A percentile compares a stretch with the other conserved stretches of the same genome.
Conservation (phyloP, 1,140 invertebrate genomes). For the Atopsyche davidsoni region DNA sequence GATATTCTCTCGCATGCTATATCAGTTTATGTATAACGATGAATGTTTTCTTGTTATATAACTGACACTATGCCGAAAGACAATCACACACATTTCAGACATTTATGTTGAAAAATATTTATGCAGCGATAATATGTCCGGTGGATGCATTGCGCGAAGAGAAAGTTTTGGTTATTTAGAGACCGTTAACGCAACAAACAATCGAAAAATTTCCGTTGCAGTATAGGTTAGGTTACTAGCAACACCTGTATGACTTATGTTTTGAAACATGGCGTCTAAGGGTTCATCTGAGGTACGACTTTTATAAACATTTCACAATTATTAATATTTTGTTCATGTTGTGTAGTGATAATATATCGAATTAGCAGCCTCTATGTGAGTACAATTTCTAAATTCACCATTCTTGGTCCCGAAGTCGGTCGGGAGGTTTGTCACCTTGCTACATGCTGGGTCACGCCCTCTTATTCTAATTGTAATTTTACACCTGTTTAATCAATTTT, state of each 20-base stretch:
- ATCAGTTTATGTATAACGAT: too few species aligned
- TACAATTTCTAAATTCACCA: conserved; percentile 6
- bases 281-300: conserved; percentile 27
- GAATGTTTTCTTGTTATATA: too few species aligned
- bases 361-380: conserved; percentile 19
- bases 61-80: too few species aligned
- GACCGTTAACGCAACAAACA: too few species aligned
- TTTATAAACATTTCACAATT: conserved; percentile 17
- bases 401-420: not conserved
- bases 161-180: too few species aligned
- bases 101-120: too few species aligned
- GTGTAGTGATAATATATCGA: conserved; percentile 20
- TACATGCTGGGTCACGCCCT: conserved; percentile 17
- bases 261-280: conserved; percentile 29
- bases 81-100: too few species aligned
- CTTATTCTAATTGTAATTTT: conserved; percentile 17
- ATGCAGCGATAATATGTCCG: too few species aligned
- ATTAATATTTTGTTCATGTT: conserved; percentile 13
- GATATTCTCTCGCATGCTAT: too few species aligned
- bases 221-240: too few species aligned
- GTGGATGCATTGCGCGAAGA: too few species aligned
- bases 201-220: too few species aligned
- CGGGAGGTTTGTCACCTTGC: conserved; percentile 2
- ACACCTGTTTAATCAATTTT: conserved; percentile 20
- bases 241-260: conserved; percentile 15